These are phyloP conservation scores for Hedya salicella DNA, from an alignment of 2,888 invertebrate genomes.

Conservation along the genomic window DNA sequence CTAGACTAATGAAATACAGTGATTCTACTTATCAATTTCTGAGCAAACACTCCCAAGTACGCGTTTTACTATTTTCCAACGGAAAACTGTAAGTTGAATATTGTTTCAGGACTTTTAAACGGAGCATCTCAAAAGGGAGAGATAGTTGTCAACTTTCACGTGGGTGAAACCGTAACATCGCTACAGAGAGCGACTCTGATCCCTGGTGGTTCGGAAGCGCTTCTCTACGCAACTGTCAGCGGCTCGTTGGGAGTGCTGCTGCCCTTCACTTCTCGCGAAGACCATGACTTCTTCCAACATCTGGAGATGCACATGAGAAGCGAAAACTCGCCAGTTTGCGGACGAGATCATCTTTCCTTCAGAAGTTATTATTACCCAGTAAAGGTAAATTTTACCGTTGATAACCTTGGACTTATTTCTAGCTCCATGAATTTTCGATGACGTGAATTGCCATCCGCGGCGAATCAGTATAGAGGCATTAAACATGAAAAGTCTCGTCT, in stretches of 20 bases:
- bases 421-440: too few species aligned
- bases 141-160: slow-evolving; percentile 95
- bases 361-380: slow-evolving; percentile 99
- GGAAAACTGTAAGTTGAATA: slow-evolving; percentile 1
- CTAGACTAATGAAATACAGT: slow-evolving; percentile 83
- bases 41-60: slow-evolving; percentile 46
- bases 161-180: slow-evolving; percentile 98
- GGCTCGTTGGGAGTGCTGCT: slow-evolving; percentile 97
- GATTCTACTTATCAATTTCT: slow-evolving; percentile 67
- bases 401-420: neutral
- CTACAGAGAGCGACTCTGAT: slow-evolving; percentile 97
- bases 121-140: slow-evolving; percentile 99
- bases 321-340: slow-evolving; percentile 98
- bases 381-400: slow-evolving; percentile 86
- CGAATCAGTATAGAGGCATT: too few species aligned
- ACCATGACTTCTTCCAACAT: slow-evolving; percentile 99
- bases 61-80: too few species aligned
- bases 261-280: slow-evolving; percentile 97
- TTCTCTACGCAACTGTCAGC: slow-evolving; percentile 98
- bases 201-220: slow-evolving; percentile 98
- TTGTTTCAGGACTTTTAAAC: slow-evolving; percentile 91
- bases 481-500: too few species aligned
- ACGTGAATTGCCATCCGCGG: too few species aligned
- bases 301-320: slow-evolving; percentile 99
- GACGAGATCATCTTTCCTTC: slow-evolving; percentile 98